Percentiles rank a stretch among this genome's conserved stretches.
Evolutionary conservation across 2,797 vertebrate genomes (phyloP).

Genomic region (Masticophis lateralis): DNA sequence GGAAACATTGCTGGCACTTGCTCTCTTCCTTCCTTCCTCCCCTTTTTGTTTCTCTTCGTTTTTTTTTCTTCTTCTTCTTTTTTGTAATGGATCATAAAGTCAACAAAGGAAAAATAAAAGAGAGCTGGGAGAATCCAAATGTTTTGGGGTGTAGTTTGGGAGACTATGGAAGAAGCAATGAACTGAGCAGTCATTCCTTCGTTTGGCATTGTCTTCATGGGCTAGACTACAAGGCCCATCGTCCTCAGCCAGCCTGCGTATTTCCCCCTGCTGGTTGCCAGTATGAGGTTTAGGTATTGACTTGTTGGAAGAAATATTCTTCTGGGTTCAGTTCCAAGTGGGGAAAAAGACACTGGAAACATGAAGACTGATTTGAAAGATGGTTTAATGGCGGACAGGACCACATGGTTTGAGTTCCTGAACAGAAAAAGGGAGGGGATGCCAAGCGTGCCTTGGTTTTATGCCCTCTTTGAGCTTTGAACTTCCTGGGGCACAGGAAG

Average conservation of each 20-base stretch:
- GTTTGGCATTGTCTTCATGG: background rate
- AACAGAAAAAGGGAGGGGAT: too few species aligned
- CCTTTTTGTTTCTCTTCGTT: background rate
- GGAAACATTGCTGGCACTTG: slow-evolving; percentile 64
- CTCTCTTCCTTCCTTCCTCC: too few species aligned
- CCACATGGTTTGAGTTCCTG: too few species aligned
- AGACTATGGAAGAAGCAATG: slow-evolving; percentile 69
- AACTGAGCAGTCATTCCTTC: background rate
- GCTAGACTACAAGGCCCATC: background rate
- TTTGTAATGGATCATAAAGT: slow-evolving; percentile 74
- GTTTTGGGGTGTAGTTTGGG: slow-evolving; percentile 68
- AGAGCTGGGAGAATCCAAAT: slow-evolving; percentile 74
- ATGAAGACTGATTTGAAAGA: too few species aligned
- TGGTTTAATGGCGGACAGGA: too few species aligned
- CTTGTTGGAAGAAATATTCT: too few species aligned
- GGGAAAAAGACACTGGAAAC: too few species aligned
- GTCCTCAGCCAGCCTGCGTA: background rate
- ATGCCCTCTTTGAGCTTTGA: too few species aligned
- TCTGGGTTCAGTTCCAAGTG: too few species aligned
- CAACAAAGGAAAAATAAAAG: slow-evolving; percentile 77
- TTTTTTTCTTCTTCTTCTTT: background rate
- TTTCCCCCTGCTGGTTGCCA: background rate
- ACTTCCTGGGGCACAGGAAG: too few species aligned
- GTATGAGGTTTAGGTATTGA: background rate
- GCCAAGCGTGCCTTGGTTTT: too few species aligned